These are phyloP conservation scores for Archips xylosteana DNA, from an alignment of 2,888 invertebrate genomes.

Conservation along the genomic window DNA sequence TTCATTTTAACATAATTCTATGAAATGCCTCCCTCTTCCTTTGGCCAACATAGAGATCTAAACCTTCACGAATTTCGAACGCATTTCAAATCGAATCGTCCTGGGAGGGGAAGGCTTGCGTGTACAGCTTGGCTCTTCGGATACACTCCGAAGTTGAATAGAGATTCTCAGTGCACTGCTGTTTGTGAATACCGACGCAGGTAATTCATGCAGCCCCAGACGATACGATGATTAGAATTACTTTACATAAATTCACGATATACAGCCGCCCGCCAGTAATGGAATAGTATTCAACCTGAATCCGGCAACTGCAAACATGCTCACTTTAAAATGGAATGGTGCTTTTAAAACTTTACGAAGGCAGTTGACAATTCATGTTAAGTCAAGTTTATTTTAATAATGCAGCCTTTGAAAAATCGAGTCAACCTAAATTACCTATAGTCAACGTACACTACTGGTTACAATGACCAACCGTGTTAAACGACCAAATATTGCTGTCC, in stretches of 20 bases:
- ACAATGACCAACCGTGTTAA: too few species aligned
- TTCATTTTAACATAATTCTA: conserved; percentile 9
- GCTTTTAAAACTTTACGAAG: not conserved
- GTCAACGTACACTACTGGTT: too few species aligned
- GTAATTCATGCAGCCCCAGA: conserved; percentile 43
- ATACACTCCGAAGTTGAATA: conserved; percentile 58
- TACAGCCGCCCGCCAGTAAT: conserved; percentile 35
- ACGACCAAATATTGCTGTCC: too few species aligned
- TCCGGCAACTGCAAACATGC: conserved; percentile 3
- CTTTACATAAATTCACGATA: conserved; percentile 53
- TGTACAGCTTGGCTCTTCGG: conserved; percentile 51
- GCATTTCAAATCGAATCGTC: conserved; percentile 61
- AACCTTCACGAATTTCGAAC: conserved; percentile 52
- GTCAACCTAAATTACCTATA: not conserved
- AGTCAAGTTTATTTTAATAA: not conserved
- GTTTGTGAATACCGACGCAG: conserved; percentile 51
- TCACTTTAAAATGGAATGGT: not conserved
- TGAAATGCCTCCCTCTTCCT: conserved; percentile 7
- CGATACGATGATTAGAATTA: conserved; percentile 50
- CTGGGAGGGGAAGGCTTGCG: conserved; percentile 57
- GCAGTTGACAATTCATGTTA: not conserved
- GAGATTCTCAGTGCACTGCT: conserved; percentile 50
- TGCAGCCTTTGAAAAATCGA: not conserved
- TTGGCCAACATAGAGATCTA: conserved; percentile 26
- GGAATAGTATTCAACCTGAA: conserved; percentile 11